Evolutionary conservation across 1,140 invertebrate species (phyloP).

Genomic region (Drosophila micromelanica): DNA sequence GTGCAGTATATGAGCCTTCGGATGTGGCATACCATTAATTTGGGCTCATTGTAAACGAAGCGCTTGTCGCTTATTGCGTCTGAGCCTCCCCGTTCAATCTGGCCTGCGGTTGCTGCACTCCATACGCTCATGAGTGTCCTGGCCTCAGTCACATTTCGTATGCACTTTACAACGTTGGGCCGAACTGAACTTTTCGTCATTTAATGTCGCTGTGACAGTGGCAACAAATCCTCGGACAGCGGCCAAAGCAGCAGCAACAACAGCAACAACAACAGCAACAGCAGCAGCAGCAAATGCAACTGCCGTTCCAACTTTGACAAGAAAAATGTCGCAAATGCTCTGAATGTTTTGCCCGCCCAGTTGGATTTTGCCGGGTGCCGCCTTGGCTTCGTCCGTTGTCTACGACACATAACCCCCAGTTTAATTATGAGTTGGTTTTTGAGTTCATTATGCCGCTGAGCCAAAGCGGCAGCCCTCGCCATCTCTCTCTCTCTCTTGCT

Average conservation of each 20-base stretch:
- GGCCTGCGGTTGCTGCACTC: conserved; percentile 22
- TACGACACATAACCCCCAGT: conserved; percentile 76
- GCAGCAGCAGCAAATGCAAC: conserved; percentile 6
- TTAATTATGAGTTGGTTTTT: conserved; percentile 80
- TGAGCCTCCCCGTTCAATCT: conserved; percentile 48
- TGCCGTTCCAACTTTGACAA: conserved; percentile 37
- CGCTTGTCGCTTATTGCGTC: conserved; percentile 36
- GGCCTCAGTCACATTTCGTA: conserved; percentile 46
- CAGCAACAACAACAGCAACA: not conserved
- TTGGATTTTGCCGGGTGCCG: conserved; percentile 19
- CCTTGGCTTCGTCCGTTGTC: conserved; percentile 46
- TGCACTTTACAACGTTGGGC: conserved; percentile 53
- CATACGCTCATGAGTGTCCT: conserved; percentile 4
- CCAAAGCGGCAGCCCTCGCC: conserved; percentile 28
- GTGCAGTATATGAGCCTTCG: conserved; percentile 8
- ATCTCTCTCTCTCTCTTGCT: not conserved
- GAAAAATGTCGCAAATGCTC: conserved; percentile 57
- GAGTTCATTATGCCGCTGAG: conserved; percentile 71
- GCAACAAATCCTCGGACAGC: conserved; percentile 42
- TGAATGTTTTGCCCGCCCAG: conserved; percentile 18
- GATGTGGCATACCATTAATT: conserved; percentile 29
- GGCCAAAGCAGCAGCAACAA: not conserved
- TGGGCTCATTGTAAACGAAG: conserved; percentile 31
- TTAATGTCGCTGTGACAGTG: conserved; percentile 29
- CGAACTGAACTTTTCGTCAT: conserved; percentile 49